Evolutionary conservation across 2,797 vertebrate species (phyloP), one percentile per base, ranked within the genome.

Genomic region (Cuculus canorus): DNA sequence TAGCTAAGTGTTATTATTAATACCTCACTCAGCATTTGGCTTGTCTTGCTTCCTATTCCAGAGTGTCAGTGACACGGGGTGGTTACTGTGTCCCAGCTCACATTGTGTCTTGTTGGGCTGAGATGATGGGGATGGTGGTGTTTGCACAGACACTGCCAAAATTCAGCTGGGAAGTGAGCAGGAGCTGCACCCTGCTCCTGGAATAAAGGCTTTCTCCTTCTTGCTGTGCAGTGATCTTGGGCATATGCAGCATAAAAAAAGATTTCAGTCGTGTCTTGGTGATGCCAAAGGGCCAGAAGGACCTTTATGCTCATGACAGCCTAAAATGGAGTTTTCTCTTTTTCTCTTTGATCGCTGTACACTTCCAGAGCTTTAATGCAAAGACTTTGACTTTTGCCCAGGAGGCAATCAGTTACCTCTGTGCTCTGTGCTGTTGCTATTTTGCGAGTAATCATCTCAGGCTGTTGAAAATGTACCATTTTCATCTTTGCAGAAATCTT

Each of bases 361-460:
- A 32, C 88, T 87, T 82, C 47, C 83, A 15, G 50, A 64, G 63
- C 81, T 91, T 10, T 78, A 35, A 66, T 19, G 61, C 90, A 73
- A 66, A 90, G 93, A 61, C 80, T 90, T 85, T 82, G 90, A 88
- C 93, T 93, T 86, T 75, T 87, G 81, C 92, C 90, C 11, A 5
- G 83, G 79, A 92, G 95, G 83, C 93, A 86, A 79, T 94, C 77
- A 73, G 93, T 84, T 93, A 93, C 83, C 86, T 93, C 88, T 33
- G 39, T 41, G 86, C 86, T 93, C 88, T 39, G 37, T 41, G 86
- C 93, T 82, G 28, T 82, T 81, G 81, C 84, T 90, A 18, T 94
- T 94, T 89, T 91, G 93, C 0, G 32, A 87, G 86, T 95, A 90
- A 95, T 93, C 95, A 80, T 90, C 88, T 71, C 48, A 1, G 79